Base-by-base conservation (phyloP, 2,797 vertebrate species). In the Botia almorhae region DNA sequence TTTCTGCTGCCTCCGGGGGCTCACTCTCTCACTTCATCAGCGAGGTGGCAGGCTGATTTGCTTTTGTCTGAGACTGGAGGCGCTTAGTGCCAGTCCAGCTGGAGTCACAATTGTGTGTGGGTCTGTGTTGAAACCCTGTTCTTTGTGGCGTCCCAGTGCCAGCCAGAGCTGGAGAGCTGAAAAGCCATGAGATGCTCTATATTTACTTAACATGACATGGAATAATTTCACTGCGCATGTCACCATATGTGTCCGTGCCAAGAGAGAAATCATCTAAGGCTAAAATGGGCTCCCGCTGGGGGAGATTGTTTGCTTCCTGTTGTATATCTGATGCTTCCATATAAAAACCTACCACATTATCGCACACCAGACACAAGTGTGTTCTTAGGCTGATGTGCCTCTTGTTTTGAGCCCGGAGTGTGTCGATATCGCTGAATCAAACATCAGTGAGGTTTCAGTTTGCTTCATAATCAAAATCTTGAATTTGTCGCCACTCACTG, bases 141-240 rank as follows among this genome's bases (percentile, higher is more conserved):
- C 17, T 14, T 17, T 21, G 23, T 11, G 29, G 21, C 69, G 55
- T 71, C 48, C 43, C 56, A 6, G 43, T 29, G 29, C 23, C 60
- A 23, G 70, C 56, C 85, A 82, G 86, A 89, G 86, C 46, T 85
- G 81, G 85, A 89, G 86, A 85, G 82, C 84, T 87, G 87, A 88
- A 88, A 85, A 85, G 83, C 87, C 76, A 89, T 82, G 74, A 85
- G 43, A 74, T 87, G 85, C 84, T 87, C 87, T 82, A 84, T 88
- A 87, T 88, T 85, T 81, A 63, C 29, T 14, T 17, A 43, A 51
- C 21, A 61, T 79, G 76, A 78, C 74, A 69, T 3, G 23, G 64
- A 53, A 26, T 80, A 75, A 82, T 84, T 63, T 71, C 17, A 17
- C 16, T 50, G 10, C 74, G 50, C 43, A 55, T 63, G 33, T 61